phyloP scores from a whole-genome alignment of 1,140 invertebrate genomes.

The Proctacanthus coquilletti region DNA sequence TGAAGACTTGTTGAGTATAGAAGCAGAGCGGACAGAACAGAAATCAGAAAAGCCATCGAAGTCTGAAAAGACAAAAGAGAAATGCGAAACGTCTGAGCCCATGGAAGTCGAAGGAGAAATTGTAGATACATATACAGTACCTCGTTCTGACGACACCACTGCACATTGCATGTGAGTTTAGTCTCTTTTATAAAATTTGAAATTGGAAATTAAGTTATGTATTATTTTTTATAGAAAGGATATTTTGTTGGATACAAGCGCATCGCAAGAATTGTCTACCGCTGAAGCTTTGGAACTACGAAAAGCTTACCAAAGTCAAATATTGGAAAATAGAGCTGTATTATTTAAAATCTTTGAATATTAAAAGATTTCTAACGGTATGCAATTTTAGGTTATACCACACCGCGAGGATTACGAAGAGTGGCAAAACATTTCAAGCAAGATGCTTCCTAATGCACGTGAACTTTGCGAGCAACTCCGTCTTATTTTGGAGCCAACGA shows the following conservation, averaged over 20 bases:
- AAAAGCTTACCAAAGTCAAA: slow-evolving; percentile 22
- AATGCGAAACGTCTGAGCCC: slow-evolving; percentile 30
- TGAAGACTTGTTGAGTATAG: slow-evolving; percentile 34
- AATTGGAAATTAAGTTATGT: slow-evolving; percentile 2
- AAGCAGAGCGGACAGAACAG: slow-evolving; percentile 35
- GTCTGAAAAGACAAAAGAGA: slow-evolving; percentile 31
- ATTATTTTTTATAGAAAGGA: slow-evolving; percentile 14
- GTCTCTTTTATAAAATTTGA: slow-evolving; percentile 1
- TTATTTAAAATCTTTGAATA: not conserved
- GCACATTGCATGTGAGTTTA: slow-evolving; percentile 36
- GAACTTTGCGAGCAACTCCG: slow-evolving; percentile 88
- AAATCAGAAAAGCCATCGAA: slow-evolving; percentile 33
- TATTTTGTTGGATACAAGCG: slow-evolving; percentile 16
- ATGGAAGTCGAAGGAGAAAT: slow-evolving; percentile 62
- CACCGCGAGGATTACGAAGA: slow-evolving; percentile 23
- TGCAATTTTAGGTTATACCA: slow-evolving; percentile 10
- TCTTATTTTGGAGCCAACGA: slow-evolving; percentile 87
- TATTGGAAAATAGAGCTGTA: slow-evolving; percentile 15
- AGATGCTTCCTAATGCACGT: slow-evolving; percentile 41
- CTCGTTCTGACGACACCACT: slow-evolving; percentile 51
- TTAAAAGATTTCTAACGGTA: not conserved
- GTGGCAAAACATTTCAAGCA: slow-evolving; percentile 24
- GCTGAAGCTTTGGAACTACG: slow-evolving; percentile 19
- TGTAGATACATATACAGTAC: slow-evolving; percentile 47
- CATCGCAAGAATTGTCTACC: slow-evolving; percentile 15